phyloP scores from a whole-genome alignment of 2,113 vertebrate genomes.

The Bothrops jararaca region DNA sequence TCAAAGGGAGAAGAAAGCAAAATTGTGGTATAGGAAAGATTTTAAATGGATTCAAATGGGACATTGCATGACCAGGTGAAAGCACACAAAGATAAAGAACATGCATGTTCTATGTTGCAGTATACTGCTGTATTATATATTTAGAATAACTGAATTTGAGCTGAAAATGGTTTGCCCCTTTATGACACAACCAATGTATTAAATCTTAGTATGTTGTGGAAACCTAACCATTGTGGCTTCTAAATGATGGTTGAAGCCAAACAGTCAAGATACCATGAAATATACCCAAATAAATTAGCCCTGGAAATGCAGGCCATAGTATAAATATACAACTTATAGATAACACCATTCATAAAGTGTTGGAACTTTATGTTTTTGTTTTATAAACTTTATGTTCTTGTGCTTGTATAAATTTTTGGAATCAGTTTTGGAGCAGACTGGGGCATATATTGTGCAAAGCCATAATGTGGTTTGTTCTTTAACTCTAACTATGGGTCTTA shows the following conservation, averaged over 20 bases:
- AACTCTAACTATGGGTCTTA: background rate
- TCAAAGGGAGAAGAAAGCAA: background rate
- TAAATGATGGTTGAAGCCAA: background rate
- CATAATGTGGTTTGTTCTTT: background rate
- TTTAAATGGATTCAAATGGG: background rate
- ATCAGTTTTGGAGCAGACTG: background rate
- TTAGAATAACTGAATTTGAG: background rate
- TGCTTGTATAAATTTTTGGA: background rate
- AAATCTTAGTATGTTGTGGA: background rate
- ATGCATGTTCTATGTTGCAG: background rate
- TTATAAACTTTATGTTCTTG: background rate
- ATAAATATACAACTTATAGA: background rate
- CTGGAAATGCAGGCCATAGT: background rate
- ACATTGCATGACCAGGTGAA: background rate
- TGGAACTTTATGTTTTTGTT: background rate
- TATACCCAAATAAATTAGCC: background rate
- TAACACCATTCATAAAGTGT: background rate
- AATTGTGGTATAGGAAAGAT: background rate
- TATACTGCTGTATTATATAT: background rate
- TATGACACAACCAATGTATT: background rate
- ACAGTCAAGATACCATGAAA: background rate
- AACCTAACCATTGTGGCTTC: background rate
- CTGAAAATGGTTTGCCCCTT: background rate
- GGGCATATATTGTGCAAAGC: background rate
- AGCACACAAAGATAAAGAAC: background rate